Conservation (phyloP, 2,113 vertebrate species). For the Leiothrix lutea region DNA sequence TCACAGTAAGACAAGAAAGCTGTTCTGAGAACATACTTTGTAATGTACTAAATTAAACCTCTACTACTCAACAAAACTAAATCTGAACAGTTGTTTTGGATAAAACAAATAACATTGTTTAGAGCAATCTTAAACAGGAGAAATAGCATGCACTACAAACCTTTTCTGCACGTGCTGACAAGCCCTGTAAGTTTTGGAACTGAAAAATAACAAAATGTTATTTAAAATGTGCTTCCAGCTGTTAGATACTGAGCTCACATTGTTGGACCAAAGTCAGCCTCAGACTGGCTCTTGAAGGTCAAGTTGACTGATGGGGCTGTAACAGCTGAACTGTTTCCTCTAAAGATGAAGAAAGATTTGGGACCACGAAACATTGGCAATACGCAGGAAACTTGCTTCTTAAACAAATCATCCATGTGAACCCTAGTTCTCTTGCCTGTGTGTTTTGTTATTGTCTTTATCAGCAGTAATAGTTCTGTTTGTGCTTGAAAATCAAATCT, state of each 20-base stretch:
- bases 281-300: background rate
- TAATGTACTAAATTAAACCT: background rate
- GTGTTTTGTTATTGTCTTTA: rapidly evolving
- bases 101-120: background rate
- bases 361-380: background rate
- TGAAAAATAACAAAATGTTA: background rate
- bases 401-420: background rate
- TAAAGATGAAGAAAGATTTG: background rate
- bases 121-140: conserved; percentile 12
- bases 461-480: background rate
- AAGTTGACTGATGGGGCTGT: background rate
- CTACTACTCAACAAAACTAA: background rate
- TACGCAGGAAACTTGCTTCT: background rate
- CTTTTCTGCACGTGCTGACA: background rate
- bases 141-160: background rate
- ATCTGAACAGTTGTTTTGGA: background rate
- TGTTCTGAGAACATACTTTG: background rate
- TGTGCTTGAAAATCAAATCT: background rate
- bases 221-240: background rate
- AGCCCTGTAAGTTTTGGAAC: background rate
- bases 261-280: background rate
- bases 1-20: background rate
- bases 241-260: background rate
- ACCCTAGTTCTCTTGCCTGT: background rate
- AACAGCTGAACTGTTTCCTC: background rate